Percentiles rank a stretch among this genome's conserved stretches.
These are phyloP conservation scores for Rhineura floridana DNA, from an alignment of 2,113 vertebrate species.

Conservation along the genomic window DNA sequence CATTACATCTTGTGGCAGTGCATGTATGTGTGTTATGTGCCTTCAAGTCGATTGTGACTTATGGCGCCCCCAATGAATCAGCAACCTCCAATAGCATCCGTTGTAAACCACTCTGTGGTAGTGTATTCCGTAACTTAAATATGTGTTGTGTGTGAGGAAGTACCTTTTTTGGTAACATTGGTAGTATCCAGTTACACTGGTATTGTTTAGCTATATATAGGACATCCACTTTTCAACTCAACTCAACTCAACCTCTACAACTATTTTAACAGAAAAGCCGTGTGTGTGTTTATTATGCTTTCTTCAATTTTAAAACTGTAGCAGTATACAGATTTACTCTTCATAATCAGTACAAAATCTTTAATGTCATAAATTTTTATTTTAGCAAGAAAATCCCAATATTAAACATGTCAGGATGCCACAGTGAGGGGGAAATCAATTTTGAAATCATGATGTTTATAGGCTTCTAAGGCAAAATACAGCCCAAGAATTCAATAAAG, in stretches of 20 bases:
- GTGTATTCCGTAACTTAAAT: not conserved
- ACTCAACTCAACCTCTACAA: not conserved
- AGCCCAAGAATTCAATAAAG: conserved; percentile 62
- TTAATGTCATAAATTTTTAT: conserved; percentile 40
- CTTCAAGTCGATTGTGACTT: no score
- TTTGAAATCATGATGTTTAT: conserved; percentile 52
- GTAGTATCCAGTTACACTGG: not conserved
- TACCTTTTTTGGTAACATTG: not conserved
- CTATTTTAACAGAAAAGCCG: not conserved
- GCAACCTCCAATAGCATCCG: no score
- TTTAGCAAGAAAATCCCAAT: conserved; percentile 68
- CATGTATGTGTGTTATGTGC: no score
- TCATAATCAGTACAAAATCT: conserved; percentile 33
- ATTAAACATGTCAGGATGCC: conserved; percentile 50
- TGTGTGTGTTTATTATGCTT: no score
- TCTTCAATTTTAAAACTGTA: conserved; percentile 25
- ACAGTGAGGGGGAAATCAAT: conserved; percentile 53
- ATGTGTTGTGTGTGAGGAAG: not conserved
- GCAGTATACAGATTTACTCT: conserved; percentile 28
- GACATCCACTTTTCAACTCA: not conserved
- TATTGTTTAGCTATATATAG: not conserved
- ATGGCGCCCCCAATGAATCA: no score
- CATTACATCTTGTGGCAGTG: not conserved
- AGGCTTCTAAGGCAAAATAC: conserved; percentile 58
- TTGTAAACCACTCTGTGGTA: no score